Evolutionary conservation across 1,140 invertebrate species (phyloP).

Genomic region (Tetranychus cinnabarinus): DNA sequence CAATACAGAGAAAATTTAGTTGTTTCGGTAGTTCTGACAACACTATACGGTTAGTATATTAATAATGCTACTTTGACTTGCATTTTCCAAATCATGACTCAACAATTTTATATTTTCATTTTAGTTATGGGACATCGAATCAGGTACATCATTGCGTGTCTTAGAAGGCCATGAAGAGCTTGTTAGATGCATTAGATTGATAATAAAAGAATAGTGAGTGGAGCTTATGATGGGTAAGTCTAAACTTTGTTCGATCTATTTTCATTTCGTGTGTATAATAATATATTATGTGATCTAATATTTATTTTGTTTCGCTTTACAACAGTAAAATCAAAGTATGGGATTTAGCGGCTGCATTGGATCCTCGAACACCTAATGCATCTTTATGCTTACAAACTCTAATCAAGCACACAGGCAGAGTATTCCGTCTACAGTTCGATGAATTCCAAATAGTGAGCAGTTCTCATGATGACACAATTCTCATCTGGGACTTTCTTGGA

Average conservation of each 20-base stretch:
- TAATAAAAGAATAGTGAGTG: constrained; percentile 92
- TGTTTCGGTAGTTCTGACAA: constrained; percentile 98
- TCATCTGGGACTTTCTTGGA: constrained; percentile 96
- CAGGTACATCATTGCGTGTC: constrained; percentile 80
- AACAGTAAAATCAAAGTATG: constrained; percentile 97
- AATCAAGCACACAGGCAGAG: constrained; percentile 93
- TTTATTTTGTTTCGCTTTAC: constrained; percentile 8
- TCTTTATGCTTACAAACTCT: constrained; percentile 83
- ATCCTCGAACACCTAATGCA: constrained; percentile 70
- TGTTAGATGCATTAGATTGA: constrained; percentile 87
- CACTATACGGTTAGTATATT: constrained; percentile 56
- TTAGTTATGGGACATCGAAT: constrained; percentile 97
- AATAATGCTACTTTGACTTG: background rate
- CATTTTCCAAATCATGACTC: constrained; percentile 7
- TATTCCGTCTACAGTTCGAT: constrained; percentile 97
- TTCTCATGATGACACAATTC: constrained; percentile 98
- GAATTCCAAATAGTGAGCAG: constrained; percentile 99
- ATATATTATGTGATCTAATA: constrained; percentile 1
- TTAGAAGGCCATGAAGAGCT: constrained; percentile 98
- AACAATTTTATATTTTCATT: background rate
- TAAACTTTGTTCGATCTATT: background rate
- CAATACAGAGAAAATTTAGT: constrained; percentile 92
- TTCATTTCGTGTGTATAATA: background rate
- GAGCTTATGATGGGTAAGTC: constrained; percentile 85
- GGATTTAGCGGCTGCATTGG: constrained; percentile 87